These are phyloP conservation scores for Sapayoa aenigma DNA, from an alignment of 2,113 vertebrate species.

Conservation along the genomic window DNA sequence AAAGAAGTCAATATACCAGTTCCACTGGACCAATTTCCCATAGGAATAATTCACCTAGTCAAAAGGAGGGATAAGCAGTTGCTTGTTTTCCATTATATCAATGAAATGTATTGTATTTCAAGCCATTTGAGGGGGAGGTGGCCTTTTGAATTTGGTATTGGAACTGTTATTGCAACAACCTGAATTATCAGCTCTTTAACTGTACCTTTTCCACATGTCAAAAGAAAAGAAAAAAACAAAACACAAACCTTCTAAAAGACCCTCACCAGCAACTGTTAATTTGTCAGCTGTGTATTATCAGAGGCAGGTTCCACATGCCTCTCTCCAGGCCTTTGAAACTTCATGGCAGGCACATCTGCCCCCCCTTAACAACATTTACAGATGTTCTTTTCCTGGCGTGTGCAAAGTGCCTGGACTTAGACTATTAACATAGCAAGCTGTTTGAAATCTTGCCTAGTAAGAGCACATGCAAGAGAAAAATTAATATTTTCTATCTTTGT, in stretches of 20 bases:
- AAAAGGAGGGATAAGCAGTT: background rate
- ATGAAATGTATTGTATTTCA: background rate
- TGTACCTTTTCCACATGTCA: background rate
- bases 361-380: background rate
- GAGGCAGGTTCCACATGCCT: background rate
- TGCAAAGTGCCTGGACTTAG: background rate
- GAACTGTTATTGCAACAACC: background rate
- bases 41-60: background rate
- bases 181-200: background rate
- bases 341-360: background rate
- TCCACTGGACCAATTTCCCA: background rate
- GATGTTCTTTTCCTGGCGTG: background rate
- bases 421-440: background rate
- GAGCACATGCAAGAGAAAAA: background rate
- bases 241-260: background rate
- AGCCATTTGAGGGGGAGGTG: background rate
- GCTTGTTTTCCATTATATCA: background rate
- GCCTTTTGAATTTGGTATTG: background rate
- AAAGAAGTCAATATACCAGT: background rate
- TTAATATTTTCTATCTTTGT: background rate
- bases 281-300: background rate
- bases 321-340: slow-evolving; percentile 3
- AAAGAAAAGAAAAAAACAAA: background rate
- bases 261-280: background rate
- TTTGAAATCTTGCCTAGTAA: background rate